phyloP scores from a whole-genome alignment of 2,797 vertebrate species.

The Lagorchestes hirsutus region DNA sequence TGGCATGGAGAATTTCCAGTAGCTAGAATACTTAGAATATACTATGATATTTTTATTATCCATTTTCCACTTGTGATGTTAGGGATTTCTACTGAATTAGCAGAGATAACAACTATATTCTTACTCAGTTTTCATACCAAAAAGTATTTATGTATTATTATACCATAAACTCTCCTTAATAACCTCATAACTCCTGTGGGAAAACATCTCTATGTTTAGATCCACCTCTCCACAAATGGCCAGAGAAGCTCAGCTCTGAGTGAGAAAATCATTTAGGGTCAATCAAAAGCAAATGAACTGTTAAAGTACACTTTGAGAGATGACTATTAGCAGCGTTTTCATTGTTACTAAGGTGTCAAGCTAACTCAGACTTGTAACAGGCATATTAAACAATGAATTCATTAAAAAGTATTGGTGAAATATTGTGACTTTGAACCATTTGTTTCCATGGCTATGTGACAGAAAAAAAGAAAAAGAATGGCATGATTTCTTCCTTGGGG shows the following conservation, averaged over 20 bases:
- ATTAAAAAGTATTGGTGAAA: not conserved
- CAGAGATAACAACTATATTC: constrained; percentile 29
- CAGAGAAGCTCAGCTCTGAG: not conserved
- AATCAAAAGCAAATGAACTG: not conserved
- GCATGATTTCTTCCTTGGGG: not conserved
- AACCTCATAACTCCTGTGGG: not conserved
- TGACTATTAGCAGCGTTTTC: not conserved
- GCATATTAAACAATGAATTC: not conserved
- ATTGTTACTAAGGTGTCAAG: not conserved
- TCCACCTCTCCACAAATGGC: not conserved
- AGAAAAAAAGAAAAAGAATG: not conserved
- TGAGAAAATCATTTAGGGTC: not conserved
- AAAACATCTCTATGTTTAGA: not conserved
- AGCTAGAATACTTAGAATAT: constrained; percentile 47
- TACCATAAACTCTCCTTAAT: constrained; percentile 1
- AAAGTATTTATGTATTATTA: not conserved
- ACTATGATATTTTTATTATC: constrained; percentile 51
- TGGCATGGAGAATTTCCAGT: constrained; percentile 58
- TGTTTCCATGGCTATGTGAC: not conserved
- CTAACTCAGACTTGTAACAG: not conserved
- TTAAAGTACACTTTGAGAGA: constrained; percentile 23
- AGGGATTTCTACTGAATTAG: constrained; percentile 37
- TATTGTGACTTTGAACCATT: not conserved
- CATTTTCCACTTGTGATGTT: constrained; percentile 5
- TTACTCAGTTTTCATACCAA: not conserved